phyloP scores from a whole-genome alignment of 2,888 invertebrate species.

The Bellardia bayeri region DNA sequence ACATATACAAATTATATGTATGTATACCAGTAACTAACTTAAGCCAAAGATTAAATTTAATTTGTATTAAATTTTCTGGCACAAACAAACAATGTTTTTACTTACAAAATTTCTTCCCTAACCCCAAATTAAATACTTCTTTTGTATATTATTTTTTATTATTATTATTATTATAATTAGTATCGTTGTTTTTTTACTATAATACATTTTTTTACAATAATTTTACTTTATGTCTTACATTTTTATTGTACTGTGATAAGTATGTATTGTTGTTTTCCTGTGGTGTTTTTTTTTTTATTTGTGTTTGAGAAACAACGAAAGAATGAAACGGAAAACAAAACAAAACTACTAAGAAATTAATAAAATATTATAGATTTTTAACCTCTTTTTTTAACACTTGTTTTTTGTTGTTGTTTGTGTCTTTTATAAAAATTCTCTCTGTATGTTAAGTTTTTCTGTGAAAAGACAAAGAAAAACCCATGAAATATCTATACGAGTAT shows the following conservation, averaged over 20 bases:
- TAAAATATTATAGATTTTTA: conserved; percentile 54
- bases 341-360: conserved; percentile 64
- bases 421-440: not conserved
- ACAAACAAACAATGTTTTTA: not conserved
- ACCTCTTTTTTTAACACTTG: conserved; percentile 55
- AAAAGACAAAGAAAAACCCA: not conserved
- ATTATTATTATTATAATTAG: not conserved
- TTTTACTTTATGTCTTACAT: conserved; percentile 32
- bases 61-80: not conserved
- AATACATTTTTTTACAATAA: conserved; percentile 33
- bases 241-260: conserved; percentile 68
- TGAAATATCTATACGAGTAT: not conserved
- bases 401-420: conserved; percentile 25
- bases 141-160: conserved; percentile 31
- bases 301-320: conserved; percentile 15
- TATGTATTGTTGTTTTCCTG: conserved; percentile 53
- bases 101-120: conserved; percentile 19
- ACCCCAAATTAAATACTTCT: not conserved
- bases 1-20: no score
- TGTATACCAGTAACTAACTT: conserved; percentile 26
- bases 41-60: conserved; percentile 51
- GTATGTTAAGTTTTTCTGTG: conserved; percentile 1
- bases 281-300: not conserved
- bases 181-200: no score
- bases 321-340: conserved; percentile 27